These are phyloP conservation scores for Capitella teleta DNA, from an alignment of 1,140 invertebrate species.

Conservation along the genomic window DNA sequence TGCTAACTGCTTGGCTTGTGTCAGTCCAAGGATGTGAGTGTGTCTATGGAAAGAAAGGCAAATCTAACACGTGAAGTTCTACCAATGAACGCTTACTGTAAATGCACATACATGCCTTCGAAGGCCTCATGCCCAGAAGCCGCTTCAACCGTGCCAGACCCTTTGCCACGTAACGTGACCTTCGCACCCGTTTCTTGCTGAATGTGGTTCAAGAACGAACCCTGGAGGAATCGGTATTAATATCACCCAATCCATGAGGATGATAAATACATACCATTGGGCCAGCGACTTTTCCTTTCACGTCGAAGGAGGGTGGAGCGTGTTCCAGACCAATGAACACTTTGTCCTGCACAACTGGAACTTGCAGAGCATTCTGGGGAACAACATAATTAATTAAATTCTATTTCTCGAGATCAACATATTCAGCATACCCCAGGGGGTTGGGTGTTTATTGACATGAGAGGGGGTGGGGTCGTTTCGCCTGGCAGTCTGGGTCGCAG, in stretches of 20 bases:
- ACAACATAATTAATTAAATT: no score
- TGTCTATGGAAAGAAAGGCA: no score
- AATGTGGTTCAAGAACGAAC: slow-evolving; percentile 65
- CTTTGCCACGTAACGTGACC: slow-evolving; percentile 58
- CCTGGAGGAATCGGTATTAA: slow-evolving; percentile 36
- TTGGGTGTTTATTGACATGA: slow-evolving; percentile 29
- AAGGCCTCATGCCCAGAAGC: slow-evolving; percentile 54
- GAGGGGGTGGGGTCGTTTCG: slow-evolving; percentile 41
- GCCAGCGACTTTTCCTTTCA: slow-evolving; percentile 60
- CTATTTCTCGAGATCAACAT: no score
- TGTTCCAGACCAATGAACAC: slow-evolving; percentile 65
- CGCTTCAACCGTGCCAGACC: slow-evolving; percentile 54
- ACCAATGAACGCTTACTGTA: no score
- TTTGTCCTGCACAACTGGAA: slow-evolving; percentile 63
- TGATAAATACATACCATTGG: slow-evolving; percentile 29
- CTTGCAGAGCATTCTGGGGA: no score
- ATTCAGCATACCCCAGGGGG: slow-evolving; percentile 13
- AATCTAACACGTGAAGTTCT: no score
- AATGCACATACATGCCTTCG: slow-evolving; percentile 66
- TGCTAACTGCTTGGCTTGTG: no score
- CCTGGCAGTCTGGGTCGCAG: slow-evolving; percentile 13
- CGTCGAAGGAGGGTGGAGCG: slow-evolving; percentile 61
- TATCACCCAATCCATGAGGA: not conserved
- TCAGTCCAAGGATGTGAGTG: no score
- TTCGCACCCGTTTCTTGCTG: slow-evolving; percentile 62